Evolutionary conservation across 2,113 vertebrate genomes (phyloP).

Genomic region (Poecile atricapillus): DNA sequence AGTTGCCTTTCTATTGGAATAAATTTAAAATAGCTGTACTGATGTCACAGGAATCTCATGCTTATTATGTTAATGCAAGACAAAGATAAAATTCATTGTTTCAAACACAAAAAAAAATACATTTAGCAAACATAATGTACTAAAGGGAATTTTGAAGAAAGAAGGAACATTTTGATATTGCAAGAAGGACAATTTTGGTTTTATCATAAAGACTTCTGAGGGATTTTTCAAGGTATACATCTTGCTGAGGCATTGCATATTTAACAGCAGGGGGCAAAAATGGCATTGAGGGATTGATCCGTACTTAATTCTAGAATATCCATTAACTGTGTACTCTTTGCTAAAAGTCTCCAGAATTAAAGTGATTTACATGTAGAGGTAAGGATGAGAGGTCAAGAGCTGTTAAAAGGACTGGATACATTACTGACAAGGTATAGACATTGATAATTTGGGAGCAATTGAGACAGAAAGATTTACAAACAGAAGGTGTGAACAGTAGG

Average conservation of each 20-base stretch:
- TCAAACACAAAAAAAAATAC: not conserved
- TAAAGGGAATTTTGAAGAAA: not conserved
- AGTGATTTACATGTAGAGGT: not conserved
- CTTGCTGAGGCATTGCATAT: not conserved
- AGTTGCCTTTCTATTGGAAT: not conserved
- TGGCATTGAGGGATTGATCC: not conserved
- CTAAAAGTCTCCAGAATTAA: not conserved
- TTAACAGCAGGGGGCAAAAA: not conserved
- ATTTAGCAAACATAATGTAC: not conserved
- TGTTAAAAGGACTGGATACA: not conserved
- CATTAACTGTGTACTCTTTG: not conserved
- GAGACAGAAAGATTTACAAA: not conserved
- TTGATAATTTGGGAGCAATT: not conserved
- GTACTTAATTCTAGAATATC: not conserved
- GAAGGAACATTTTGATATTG: not conserved
- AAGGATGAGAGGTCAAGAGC: not conserved
- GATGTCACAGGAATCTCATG: not conserved
- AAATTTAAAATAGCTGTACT: not conserved
- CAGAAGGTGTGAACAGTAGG: not conserved
- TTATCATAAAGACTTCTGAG: not conserved
- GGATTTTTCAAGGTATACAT: not conserved
- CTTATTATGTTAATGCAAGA: not conserved
- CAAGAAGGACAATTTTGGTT: not conserved
- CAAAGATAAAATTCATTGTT: not conserved
- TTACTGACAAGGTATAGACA: not conserved